Percentiles rank a stretch among this genome's conserved stretches.
These are phyloP conservation scores for Iguana delicatissima DNA, from an alignment of 2,797 vertebrate genomes.

Conservation along the genomic window DNA sequence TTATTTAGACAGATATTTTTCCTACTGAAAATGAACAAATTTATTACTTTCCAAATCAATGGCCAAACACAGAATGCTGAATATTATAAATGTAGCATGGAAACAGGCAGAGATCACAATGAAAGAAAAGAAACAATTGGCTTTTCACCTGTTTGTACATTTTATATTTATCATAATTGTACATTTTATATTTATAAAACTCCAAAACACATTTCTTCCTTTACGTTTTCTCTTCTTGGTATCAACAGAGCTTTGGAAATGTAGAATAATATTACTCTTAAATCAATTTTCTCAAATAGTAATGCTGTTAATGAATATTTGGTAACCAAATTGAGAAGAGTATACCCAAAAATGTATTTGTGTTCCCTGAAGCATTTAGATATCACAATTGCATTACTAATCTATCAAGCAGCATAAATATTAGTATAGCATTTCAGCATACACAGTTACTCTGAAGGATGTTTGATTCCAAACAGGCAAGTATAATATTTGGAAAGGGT, in stretches of 20 bases:
- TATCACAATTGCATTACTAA: not conserved
- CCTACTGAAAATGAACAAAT: conserved; percentile 12
- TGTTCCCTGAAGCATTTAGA: conserved; percentile 17
- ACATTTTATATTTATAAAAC: not conserved
- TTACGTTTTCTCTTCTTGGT: not conserved
- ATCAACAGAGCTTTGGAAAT: not conserved
- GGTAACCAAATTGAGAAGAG: not conserved
- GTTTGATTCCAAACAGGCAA: not conserved
- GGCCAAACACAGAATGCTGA: not conserved
- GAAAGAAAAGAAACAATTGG: not conserved
- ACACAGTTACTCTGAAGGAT: not conserved
- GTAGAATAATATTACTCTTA: not conserved
- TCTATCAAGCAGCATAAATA: not conserved
- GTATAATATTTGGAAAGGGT: not conserved
- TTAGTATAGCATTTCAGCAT: not conserved
- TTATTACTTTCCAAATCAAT: conserved; percentile 6
- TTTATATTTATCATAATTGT: not conserved
- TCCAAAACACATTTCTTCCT: not conserved
- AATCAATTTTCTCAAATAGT: not conserved
- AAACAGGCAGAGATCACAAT: not conserved
- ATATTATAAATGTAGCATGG: not conserved
- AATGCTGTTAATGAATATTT: not conserved
- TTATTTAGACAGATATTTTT: not conserved
- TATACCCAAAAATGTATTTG: not conserved
- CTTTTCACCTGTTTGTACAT: not conserved